phyloP scores from a whole-genome alignment of 2,888 invertebrate species.

The Cyclophora albipunctata region DNA sequence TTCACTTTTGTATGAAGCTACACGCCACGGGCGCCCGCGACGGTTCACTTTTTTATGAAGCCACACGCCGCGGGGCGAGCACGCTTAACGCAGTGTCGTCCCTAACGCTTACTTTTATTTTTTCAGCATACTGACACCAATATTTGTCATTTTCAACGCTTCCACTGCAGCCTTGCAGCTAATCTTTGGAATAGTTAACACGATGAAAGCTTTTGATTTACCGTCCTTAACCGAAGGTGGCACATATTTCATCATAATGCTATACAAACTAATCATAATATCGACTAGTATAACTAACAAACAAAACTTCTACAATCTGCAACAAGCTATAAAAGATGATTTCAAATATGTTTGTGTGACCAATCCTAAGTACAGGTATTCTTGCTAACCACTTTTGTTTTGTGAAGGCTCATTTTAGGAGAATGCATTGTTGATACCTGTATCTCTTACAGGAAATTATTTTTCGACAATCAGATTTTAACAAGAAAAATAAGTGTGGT shows the following conservation, averaged over 20 bases:
- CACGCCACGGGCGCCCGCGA: too few species aligned
- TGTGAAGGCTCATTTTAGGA: not conserved
- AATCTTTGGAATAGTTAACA: conserved; percentile 22
- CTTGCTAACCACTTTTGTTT: not conserved
- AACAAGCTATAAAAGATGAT: conserved; percentile 34
- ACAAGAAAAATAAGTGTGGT: conserved; percentile 40
- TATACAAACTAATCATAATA: conserved; percentile 35
- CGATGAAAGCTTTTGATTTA: conserved; percentile 27
- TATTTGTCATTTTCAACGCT: conserved; percentile 1
- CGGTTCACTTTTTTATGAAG: too few species aligned
- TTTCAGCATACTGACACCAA: conserved; percentile 26
- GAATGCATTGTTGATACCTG: not conserved
- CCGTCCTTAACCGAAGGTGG: conserved; percentile 35
- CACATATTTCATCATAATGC: conserved; percentile 34
- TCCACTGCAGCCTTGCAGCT: not conserved
- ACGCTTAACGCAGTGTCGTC: too few species aligned
- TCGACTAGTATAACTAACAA: conserved; percentile 30
- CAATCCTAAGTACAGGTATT: conserved; percentile 36
- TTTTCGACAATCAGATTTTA: conserved; percentile 36
- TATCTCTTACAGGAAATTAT: conserved; percentile 31
- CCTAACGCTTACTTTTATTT: too few species aligned
- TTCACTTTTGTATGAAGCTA: too few species aligned
- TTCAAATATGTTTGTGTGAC: conserved; percentile 38
- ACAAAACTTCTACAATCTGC: conserved; percentile 30
- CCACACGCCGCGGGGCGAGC: too few species aligned